Conservation (phyloP, 2,797 vertebrate genomes). For the Microtus californicus region DNA sequence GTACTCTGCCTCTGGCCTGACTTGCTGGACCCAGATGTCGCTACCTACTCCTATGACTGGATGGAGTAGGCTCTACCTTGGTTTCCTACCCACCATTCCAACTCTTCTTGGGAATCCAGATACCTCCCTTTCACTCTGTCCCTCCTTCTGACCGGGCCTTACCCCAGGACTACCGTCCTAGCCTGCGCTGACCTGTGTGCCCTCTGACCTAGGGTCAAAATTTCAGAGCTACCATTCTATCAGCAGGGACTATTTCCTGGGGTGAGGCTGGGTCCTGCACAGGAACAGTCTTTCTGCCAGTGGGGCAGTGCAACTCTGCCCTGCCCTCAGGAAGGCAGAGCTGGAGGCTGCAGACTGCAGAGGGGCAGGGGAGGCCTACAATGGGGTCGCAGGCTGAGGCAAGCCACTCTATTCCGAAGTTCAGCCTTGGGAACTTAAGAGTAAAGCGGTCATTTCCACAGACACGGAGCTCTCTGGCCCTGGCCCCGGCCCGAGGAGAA, state of each 20-base stretch:
- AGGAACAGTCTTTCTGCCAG: neutral
- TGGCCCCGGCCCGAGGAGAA: neutral
- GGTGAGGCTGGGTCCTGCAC: too few relatives aligned
- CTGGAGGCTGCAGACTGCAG: neutral
- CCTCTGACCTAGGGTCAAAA: neutral
- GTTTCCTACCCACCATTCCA: neutral
- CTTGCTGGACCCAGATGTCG: fast-evolving
- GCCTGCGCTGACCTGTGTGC: neutral
- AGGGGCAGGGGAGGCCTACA: neutral
- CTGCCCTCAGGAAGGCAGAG: neutral
- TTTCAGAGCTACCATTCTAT: neutral
- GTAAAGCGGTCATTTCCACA: neutral
- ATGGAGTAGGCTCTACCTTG: neutral
- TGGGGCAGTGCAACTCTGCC: too few relatives aligned
- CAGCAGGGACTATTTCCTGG: neutral
- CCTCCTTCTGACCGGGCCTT: neutral
- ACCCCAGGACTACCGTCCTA: fast-evolving
- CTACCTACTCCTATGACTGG: too few relatives aligned
- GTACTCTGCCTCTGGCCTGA: neutral
- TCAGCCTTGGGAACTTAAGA: neutral
- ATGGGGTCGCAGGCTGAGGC: neutral
- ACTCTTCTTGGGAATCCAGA: too few relatives aligned
- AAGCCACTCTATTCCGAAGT: neutral
- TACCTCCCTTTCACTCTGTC: too few relatives aligned
- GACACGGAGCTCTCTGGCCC: neutral